These are phyloP conservation scores for Istiophorus platypterus DNA, from an alignment of 2,113 vertebrate species.

Conservation along the genomic window DNA sequence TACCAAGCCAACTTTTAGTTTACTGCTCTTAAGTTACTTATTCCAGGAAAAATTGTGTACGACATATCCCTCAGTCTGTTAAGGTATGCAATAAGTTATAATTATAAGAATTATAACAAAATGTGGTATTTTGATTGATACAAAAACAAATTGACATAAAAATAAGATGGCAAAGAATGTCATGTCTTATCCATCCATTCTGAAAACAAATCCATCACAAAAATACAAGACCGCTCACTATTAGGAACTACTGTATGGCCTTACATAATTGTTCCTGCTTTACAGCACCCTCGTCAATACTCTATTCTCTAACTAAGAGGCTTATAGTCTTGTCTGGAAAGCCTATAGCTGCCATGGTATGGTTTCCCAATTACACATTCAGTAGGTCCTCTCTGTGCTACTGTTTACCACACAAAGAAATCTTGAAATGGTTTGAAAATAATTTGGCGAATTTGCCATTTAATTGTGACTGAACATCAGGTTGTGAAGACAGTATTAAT, in stretches of 20 bases:
- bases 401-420: slow-evolving; percentile 5
- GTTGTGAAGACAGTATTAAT: slow-evolving; percentile 1
- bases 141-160: neutral
- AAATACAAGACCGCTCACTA: neutral
- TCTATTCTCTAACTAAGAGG: slow-evolving; percentile 66
- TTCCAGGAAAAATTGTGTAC: neutral
- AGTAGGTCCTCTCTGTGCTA: neutral
- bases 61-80: neutral
- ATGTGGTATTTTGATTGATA: neutral
- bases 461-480: neutral
- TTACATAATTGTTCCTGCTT: slow-evolving; percentile 57
- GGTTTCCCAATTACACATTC: slow-evolving; percentile 8
- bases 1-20: neutral
- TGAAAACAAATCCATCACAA: neutral
- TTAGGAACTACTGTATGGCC: slow-evolving; percentile 7
- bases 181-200: neutral
- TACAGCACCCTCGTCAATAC: slow-evolving; percentile 53
- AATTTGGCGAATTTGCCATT: neutral
- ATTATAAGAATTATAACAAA: neutral
- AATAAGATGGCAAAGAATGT: neutral
- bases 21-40: neutral
- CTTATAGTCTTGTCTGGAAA: slow-evolving; percentile 55
- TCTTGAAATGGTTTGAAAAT: neutral
- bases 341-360: slow-evolving; percentile 26
- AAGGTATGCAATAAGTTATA: neutral